Base-by-base conservation (phyloP, 1,140 invertebrate genomes). In the Ostrea denselamellosa region DNA sequence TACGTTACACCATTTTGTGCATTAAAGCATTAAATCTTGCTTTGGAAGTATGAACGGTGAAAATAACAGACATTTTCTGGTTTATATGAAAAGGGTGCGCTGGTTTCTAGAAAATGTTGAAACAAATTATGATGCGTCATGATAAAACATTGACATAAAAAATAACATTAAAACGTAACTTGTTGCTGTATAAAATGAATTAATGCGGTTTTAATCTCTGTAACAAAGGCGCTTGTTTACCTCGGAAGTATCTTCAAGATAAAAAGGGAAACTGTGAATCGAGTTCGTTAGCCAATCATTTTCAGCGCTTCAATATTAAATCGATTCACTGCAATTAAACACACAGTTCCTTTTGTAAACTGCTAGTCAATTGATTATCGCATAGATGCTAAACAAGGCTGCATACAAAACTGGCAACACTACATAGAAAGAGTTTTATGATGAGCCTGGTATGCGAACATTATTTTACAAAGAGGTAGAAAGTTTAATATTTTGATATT, bases 161-260 rank as follows among this genome's bases (percentile, higher is more conserved):
- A 44, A 22, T 77, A 25, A 34, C 22, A 77, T 28, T 10, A 77
- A 77, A 17, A 12, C 9, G 68, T 25, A 9, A 28, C 9, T 77
- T 62, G 68, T 28, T 34, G 28, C 8, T 17, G 68, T 44, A 17
- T 28, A 17, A 25, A 28, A 77, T 12, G 25, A 34, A 34, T 77
- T 77, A 77, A 77, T 77, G 68, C 25, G 25, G 25, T 77, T 77
- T 77, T 77, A 77, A 77, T 77, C 68, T 34, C 14, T 28, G 25
- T 77, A 17, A 77, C 68, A 77, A 8, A 34, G 22, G 28, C 25
- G 25, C 28, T 10, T 28, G 68, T 9, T 77, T 77, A 12, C 68
- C 22, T 25, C 68, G 68, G 68, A 44, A 14, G 68, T 77, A 25
- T 77, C 68, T 77, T 62, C 5, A 17, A 34, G 28, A 25, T 28